These are phyloP conservation scores for Mongoloraphidia duomilia DNA, from an alignment of 2,888 invertebrate genomes.

Conservation along the genomic window DNA sequence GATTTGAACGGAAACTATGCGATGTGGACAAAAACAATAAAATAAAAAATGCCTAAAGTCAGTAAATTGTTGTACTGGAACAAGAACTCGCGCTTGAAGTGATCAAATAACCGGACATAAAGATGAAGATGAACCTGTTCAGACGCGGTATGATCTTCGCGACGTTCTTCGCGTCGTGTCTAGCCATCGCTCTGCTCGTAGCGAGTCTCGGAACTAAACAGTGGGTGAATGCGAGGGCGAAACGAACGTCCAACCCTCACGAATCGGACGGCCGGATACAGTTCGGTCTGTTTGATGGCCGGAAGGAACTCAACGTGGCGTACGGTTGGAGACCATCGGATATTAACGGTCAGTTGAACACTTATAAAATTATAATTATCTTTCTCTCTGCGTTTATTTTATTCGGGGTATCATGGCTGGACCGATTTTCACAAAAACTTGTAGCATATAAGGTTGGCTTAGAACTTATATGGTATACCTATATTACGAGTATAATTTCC, in stretches of 20 bases:
- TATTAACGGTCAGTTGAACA: conserved; percentile 51
- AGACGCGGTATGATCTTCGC: conserved; percentile 66
- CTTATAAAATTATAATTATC: no score
- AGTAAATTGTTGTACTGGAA: no score
- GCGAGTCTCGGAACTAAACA: conserved; percentile 72
- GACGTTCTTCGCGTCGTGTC: conserved; percentile 65
- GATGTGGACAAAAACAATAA: no score
- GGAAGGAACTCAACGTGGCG: conserved; percentile 65
- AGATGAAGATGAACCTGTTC: conserved; percentile 50
- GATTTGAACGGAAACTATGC: no score
- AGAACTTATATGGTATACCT: no score
- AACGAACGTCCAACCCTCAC: conserved; percentile 46
- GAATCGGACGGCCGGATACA: conserved; percentile 61
- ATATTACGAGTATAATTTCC: no score
- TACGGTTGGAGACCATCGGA: conserved; percentile 65
- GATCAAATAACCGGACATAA: not conserved
- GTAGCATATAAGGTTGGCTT: no score
- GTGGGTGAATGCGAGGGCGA: conserved; percentile 66
- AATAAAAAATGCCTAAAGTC: no score
- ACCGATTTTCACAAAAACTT: no score
- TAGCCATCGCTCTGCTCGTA: conserved; percentile 62
- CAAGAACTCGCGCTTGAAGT: no score
- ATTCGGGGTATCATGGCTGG: no score
- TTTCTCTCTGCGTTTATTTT: no score
- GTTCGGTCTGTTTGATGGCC: conserved; percentile 79